Percentiles rank a stretch among this genome's conserved stretches.
These are phyloP conservation scores for Grus americana DNA, from an alignment of 2,113 vertebrate genomes.

Conservation along the genomic window DNA sequence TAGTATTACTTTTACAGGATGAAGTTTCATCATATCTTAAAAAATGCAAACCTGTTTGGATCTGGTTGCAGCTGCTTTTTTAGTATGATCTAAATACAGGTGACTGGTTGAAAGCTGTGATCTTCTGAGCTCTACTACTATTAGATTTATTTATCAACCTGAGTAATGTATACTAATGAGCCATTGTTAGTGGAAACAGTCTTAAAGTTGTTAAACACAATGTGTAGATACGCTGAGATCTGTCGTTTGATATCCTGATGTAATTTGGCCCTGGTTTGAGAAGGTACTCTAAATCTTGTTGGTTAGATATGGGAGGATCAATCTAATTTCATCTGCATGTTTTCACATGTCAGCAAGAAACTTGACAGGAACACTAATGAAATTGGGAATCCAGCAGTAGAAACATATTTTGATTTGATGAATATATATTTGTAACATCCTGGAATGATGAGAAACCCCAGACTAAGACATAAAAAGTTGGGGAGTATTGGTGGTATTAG, in stretches of 20 bases:
- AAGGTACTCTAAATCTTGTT: neutral
- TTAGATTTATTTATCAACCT: neutral
- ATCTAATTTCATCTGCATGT: neutral
- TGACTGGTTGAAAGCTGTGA: neutral
- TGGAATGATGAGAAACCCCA: neutral
- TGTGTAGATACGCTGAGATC: neutral
- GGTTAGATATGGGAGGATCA: neutral
- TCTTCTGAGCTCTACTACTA: neutral
- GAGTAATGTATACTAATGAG: neutral
- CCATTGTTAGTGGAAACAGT: neutral
- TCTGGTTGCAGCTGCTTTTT: neutral
- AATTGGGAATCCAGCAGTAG: neutral
- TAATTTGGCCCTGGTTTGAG: neutral
- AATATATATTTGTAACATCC: neutral
- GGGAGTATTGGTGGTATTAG: neutral
- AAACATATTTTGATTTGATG: neutral
- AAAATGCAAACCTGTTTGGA: neutral
- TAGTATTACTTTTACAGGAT: neutral
- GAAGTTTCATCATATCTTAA: neutral
- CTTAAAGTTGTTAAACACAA: neutral
- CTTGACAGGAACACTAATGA: neutral
- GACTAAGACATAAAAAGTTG: rapidly evolving
- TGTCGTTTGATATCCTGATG: neutral
- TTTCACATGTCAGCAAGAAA: conserved; percentile 4
- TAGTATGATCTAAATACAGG: neutral